Evolutionary conservation across 35 echinoderm and acorn worm genomes (phyloP).

Genomic region (Nesometra sesokonis): DNA sequence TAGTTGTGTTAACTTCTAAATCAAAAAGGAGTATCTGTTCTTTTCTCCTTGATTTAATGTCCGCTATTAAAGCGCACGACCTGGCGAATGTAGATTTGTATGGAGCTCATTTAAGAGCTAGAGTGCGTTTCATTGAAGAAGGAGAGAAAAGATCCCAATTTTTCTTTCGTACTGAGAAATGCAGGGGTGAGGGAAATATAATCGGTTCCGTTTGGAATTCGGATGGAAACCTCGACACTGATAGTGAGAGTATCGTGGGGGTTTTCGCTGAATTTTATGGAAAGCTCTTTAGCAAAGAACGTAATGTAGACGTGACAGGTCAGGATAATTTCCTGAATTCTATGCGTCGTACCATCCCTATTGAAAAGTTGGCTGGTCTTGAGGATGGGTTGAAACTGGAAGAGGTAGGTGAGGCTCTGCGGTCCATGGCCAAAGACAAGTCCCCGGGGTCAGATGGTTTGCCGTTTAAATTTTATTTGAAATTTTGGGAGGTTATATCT

Average conservation of each 20-base stretch:
- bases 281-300: not conserved
- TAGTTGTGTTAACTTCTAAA: not conserved
- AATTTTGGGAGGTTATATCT: not conserved
- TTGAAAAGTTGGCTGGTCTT: not conserved
- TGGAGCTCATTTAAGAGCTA: constrained; percentile 3
- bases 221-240: not conserved
- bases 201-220: not conserved
- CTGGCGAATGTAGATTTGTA: too few species aligned
- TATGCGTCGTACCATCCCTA: not conserved
- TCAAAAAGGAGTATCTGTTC: too few species aligned
- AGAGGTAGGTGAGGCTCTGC: constrained; percentile 4
- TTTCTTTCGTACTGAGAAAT: constrained; percentile 2
- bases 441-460: constrained; percentile 7
- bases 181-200: not conserved
- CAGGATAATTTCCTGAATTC: not conserved
- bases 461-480: constrained; percentile 3
- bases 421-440: not conserved
- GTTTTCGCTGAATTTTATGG: constrained; percentile 27
- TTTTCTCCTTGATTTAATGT: too few species aligned
- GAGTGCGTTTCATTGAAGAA: constrained; percentile 15
- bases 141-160: not conserved
- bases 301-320: not conserved
- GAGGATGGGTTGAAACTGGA: not conserved
- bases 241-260: not conserved
- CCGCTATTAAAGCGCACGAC: too few species aligned